These are phyloP conservation scores for Callospermophilus lateralis DNA, from an alignment of 2,113 vertebrate genomes.

Conservation along the genomic window DNA sequence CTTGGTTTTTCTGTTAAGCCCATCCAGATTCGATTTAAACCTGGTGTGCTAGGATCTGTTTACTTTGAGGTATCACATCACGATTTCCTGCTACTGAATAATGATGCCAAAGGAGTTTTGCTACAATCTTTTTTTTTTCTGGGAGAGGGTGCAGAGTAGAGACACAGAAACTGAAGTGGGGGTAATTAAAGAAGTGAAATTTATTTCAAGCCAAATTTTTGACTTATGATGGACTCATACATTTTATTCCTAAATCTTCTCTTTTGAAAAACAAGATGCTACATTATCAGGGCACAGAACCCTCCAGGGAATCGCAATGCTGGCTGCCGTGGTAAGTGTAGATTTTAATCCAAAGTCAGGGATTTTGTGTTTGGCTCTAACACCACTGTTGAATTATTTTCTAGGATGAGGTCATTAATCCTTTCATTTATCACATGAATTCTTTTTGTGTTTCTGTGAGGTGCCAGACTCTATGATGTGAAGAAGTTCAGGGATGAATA, in stretches of 20 bases:
- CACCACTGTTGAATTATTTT: not conserved
- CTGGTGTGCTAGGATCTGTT: not conserved
- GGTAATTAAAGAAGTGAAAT: not conserved
- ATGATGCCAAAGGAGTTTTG: not conserved
- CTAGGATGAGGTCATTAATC: not conserved
- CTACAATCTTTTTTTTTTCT: slow-evolving; percentile 12
- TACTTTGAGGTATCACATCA: slow-evolving; percentile 42
- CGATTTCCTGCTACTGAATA: slow-evolving; percentile 62
- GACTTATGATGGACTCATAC: not conserved
- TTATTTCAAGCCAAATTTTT: slow-evolving; percentile 34
- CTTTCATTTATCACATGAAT: not conserved
- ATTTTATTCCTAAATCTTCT: not conserved
- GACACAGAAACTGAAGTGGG: not conserved
- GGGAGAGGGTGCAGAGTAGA: not conserved
- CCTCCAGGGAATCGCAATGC: not conserved
- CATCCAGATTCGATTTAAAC: slow-evolving; percentile 35
- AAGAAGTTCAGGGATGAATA: slow-evolving; percentile 34
- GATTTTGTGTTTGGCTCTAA: not conserved
- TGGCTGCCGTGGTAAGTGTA: not conserved
- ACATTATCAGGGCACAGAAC: not conserved
- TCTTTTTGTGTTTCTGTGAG: not conserved
- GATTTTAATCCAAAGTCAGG: not conserved
- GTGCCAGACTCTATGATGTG: not conserved
- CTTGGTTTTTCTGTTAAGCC: slow-evolving; percentile 38
- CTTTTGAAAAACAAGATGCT: not conserved